Evolutionary conservation across 2,888 invertebrate genomes (phyloP).

Genomic region (Crematogaster levior): DNA sequence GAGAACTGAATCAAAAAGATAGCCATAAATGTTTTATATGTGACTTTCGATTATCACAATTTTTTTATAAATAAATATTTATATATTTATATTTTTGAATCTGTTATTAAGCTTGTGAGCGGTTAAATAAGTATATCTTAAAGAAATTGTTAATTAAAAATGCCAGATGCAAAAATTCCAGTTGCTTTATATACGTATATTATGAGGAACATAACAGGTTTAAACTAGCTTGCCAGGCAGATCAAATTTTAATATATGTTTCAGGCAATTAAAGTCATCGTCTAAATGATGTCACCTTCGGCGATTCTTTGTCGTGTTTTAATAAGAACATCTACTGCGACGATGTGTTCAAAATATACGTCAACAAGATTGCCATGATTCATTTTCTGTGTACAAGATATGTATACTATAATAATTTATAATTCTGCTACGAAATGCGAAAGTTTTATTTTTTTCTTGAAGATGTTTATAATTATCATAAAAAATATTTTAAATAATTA

Average conservation of each 20-base stretch:
- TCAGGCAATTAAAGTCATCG: conserved; percentile 72
- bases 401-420: background rate
- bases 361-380: conserved; percentile 7
- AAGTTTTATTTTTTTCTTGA: background rate
- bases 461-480: too few species aligned
- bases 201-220: background rate
- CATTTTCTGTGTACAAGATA: background rate
- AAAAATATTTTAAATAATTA: too few species aligned
- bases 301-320: conserved; percentile 65
- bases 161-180: too few species aligned
- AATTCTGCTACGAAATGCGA: background rate
- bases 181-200: conserved; percentile 33
- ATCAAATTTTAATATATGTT: conserved; percentile 73
- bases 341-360: conserved; percentile 22
- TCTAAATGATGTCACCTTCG: conserved; percentile 76
- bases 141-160: conserved; percentile 25
- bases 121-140: background rate
- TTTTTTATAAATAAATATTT: background rate
- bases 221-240: background rate
- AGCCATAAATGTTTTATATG: background rate
- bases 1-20: background rate
- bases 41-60: background rate
- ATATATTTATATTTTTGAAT: background rate
- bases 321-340: conserved; percentile 49
- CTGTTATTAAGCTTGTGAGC: background rate